Evolutionary conservation across 2,888 invertebrate genomes (phyloP).

Genomic region (Timema podura): DNA sequence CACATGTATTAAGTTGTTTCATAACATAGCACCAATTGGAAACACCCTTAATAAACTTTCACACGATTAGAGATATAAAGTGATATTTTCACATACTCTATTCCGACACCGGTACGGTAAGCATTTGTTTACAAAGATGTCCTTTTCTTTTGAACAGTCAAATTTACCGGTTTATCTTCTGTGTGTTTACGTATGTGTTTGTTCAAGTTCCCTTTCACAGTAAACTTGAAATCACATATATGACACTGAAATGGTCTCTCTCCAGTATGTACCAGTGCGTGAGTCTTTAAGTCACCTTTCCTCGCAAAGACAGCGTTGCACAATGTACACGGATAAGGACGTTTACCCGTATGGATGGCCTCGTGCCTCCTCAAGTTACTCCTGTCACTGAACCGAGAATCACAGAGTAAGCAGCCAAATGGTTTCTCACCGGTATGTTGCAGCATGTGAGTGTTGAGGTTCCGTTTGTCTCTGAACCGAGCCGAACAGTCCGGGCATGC

Average conservation of each 20-base stretch:
- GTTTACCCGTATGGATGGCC: neutral
- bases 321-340: neutral
- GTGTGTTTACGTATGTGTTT: slow-evolving; percentile 1
- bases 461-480: neutral
- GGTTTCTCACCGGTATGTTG: neutral
- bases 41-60: too few relatives aligned
- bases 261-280: neutral
- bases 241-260: slow-evolving; percentile 3
- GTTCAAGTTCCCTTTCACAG: neutral
- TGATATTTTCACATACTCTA: too few relatives aligned
- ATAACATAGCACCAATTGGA: too few relatives aligned
- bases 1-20: too few relatives aligned
- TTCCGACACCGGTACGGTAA: too few relatives aligned
- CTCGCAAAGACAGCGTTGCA: neutral
- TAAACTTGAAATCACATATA: neutral
- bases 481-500: neutral
- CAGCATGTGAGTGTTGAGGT: neutral
- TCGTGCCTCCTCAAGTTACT: slow-evolving; percentile 9
- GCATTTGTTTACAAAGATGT: too few relatives aligned
- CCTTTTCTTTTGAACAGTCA: too few relatives aligned
- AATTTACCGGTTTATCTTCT: neutral
- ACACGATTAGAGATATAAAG: too few relatives aligned
- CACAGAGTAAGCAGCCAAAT: neutral
- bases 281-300: slow-evolving; percentile 10
- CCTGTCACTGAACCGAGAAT: neutral